Base-by-base conservation (phyloP, 2,797 vertebrate species). In the Enteromius argenteus region DNA sequence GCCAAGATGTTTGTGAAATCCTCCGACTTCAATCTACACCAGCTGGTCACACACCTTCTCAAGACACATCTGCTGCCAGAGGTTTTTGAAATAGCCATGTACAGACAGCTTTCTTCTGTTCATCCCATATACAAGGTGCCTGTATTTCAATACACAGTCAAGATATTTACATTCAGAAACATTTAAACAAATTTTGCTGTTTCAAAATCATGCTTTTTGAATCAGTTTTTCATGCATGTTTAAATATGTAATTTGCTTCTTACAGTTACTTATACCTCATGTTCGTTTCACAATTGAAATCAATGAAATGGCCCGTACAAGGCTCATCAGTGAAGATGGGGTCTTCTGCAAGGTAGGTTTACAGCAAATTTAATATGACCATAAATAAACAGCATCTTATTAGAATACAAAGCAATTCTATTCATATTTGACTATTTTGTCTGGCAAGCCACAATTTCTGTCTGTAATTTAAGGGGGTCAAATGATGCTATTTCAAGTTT, bases 1-100 rank as follows among this genome's bases (percentile, higher is more conserved):
- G 98, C 98, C 19, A 99, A 99, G 93, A 99, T 98, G 89, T 99
- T 98, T 98, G 97, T 97, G 44, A 96, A 97, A 14, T 99, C 97
- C 0, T 91, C 97, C 0, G 98, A 99, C 91, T 99, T 99, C 91
- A 97, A 98, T 4, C 0, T 97, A 46, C 98, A 99, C 90, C 98
- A 99, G 93, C 98, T 94, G 2, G 89, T 99, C 91, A 97, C 96
- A 13, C 98, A 99, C 87, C 96, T 99, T 56, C 93, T 99, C 67
- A 92, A 94, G 88, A 97, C 97, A 2, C 98, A 99, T 83, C 93
- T 99, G 37, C 92, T 98, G 30, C 96, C 96, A 0, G 98, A 99
- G 89, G 96, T 99, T 87, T 99, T 99, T 85, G 97, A 93, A 30
- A 93, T 99, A 0, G 97, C 97, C 53, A 95, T 99, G 96, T 98